These are phyloP conservation scores for Drosophila anomelani DNA, from an alignment of 2,888 invertebrate species.

Conservation along the genomic window DNA sequence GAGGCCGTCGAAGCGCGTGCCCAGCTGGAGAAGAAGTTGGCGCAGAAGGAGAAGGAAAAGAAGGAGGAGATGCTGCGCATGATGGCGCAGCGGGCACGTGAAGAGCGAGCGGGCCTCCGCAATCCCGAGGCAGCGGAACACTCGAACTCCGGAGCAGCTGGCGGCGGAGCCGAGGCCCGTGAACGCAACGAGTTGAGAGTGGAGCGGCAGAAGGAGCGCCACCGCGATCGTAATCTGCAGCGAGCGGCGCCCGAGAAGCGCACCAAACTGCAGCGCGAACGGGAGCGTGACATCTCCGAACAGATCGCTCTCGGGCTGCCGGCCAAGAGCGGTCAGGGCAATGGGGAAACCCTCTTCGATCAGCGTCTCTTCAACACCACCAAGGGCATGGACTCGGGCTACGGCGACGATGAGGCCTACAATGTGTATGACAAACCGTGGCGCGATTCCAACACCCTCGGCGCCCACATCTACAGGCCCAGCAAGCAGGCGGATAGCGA, in stretches of 20 bases:
- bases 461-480: conserved; percentile 95
- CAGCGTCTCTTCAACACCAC: conserved; percentile 97
- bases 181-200: conserved; percentile 94
- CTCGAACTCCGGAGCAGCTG: conserved; percentile 48
- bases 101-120: conserved; percentile 93
- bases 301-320: conserved; percentile 99
- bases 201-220: conserved; percentile 95
- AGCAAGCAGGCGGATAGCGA: conserved; percentile 95
- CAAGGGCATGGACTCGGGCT: conserved; percentile 95
- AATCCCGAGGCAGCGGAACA: conserved; percentile 84
- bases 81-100: conserved; percentile 97
- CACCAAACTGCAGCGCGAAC: conserved; percentile 93
- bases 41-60: conserved; percentile 99
- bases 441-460: conserved; percentile 94
- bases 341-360: conserved; percentile 95
- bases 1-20: conserved; percentile 99
- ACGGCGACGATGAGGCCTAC: conserved; percentile 98
- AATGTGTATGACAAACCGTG: conserved; percentile 99
- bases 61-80: conserved; percentile 97
- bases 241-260: conserved; percentile 97
- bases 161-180: conserved; percentile 85
- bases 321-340: conserved; percentile 88
- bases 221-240: conserved; percentile 96
- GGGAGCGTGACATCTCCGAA: conserved; percentile 98
- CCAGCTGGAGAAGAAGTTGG: conserved; percentile 97